Evolutionary conservation across 2,888 invertebrate species (phyloP).

Genomic region (Drosophila acutilabella): DNA sequence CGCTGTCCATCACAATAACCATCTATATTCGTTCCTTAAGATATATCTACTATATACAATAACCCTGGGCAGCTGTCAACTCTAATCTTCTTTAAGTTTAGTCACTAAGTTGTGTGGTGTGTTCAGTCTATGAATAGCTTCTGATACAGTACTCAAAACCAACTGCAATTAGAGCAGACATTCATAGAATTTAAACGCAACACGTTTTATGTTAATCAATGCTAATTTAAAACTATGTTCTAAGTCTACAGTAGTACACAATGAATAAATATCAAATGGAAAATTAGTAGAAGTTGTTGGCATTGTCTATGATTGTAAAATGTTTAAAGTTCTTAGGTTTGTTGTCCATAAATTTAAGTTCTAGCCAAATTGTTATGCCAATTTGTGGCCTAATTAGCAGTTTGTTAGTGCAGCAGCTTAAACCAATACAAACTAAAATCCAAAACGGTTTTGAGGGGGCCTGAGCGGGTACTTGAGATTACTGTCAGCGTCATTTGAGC

Average conservation of each 20-base stretch:
- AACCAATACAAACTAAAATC: slow-evolving; percentile 32
- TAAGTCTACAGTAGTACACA: slow-evolving; percentile 36
- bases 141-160: slow-evolving; percentile 17
- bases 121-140: slow-evolving; percentile 15
- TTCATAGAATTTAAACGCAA: slow-evolving; percentile 40
- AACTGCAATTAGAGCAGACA: not conserved
- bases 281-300: not conserved
- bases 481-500: not conserved
- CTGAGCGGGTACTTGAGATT: slow-evolving; percentile 1
- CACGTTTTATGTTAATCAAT: slow-evolving; percentile 24
- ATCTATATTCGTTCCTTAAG: slow-evolving; percentile 53
- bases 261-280: slow-evolving; percentile 67
- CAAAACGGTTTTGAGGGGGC: not conserved
- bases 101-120: slow-evolving; percentile 23
- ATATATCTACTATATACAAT: slow-evolving; percentile 1
- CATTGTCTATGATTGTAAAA: too few relatives aligned
- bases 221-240: slow-evolving; percentile 40
- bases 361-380: slow-evolving; percentile 4
- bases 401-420: not conserved
- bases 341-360: not conserved
- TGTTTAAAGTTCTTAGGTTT: too few relatives aligned
- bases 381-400: slow-evolving; percentile 8
- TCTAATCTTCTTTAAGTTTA: slow-evolving; percentile 37
- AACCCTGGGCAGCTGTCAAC: slow-evolving; percentile 19
- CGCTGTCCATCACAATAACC: slow-evolving; percentile 7